Conservation (phyloP, 2,888 invertebrate genomes). For the Formica aserva region DNA sequence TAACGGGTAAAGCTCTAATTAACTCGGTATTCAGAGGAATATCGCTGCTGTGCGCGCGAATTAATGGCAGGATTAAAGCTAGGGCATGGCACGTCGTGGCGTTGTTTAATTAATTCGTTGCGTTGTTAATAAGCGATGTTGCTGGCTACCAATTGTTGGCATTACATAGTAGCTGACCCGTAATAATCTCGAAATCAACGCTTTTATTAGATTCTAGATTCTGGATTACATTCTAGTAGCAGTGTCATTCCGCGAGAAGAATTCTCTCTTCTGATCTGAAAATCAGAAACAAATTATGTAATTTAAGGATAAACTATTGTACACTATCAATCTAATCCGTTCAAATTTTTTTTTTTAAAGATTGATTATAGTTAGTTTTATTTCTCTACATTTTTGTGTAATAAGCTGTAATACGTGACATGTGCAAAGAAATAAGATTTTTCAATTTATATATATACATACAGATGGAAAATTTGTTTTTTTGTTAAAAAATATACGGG, state of each 20-base stretch:
- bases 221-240: neutral
- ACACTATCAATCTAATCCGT: neutral
- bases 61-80: conserved; percentile 51
- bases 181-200: neutral
- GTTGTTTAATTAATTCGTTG: conserved; percentile 49
- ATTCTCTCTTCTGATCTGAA: neutral
- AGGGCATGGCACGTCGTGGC: neutral
- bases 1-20: conserved; percentile 34
- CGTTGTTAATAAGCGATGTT: conserved; percentile 22
- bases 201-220: neutral
- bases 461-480: no score
- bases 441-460: neutral
- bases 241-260: neutral
- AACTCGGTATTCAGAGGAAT: conserved; percentile 7
- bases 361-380: neutral
- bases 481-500: no score
- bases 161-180: neutral
- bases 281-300: neutral
- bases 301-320: neutral
- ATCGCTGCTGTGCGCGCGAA: neutral
- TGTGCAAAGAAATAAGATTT: neutral
- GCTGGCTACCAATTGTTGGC: neutral
- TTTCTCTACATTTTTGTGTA: neutral
- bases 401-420: neutral
- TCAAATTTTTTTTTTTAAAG: neutral